Evolutionary conservation across 1,140 invertebrate species (phyloP).

Genomic region (Arion vulgaris): DNA sequence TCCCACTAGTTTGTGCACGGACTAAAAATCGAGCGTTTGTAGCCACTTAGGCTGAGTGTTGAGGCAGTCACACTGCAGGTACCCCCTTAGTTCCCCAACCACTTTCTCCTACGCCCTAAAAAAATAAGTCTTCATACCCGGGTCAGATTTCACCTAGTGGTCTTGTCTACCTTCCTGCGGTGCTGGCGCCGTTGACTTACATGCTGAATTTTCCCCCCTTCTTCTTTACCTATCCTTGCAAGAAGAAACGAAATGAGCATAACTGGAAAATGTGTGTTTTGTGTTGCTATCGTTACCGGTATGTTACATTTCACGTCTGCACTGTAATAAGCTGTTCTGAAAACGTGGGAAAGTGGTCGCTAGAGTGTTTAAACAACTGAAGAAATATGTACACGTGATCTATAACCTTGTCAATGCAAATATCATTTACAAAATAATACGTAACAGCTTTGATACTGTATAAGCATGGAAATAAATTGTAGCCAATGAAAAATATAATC

Average conservation of each 20-base stretch:
- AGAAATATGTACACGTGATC: too few species aligned
- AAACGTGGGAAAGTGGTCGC: slow-evolving; percentile 29
- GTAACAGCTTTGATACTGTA: too few species aligned
- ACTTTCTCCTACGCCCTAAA: slow-evolving; percentile 9
- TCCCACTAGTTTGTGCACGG: slow-evolving; percentile 17
- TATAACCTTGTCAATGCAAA: too few species aligned
- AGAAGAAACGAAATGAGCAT: too few species aligned
- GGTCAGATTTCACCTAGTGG: slow-evolving; percentile 10
- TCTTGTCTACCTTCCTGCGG: slow-evolving; percentile 14
- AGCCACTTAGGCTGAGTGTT: slow-evolving; percentile 19
- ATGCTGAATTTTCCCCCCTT: background rate
- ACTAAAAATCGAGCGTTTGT: slow-evolving; percentile 32
- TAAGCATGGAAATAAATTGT: too few species aligned
- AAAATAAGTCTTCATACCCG: background rate
- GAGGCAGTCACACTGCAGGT: slow-evolving; percentile 13
- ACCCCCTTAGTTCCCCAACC: slow-evolving; percentile 1
- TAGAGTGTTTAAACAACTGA: background rate
- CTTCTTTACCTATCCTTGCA: slow-evolving; percentile 1
- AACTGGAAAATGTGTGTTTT: too few species aligned
- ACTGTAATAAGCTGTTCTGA: background rate
- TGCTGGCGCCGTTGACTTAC: background rate
- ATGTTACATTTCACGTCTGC: background rate
- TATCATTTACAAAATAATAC: too few species aligned
- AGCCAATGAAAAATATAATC: too few species aligned
- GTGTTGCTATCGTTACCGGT: background rate